Conservation (phyloP, 2,888 invertebrate genomes). For the Anarsia innoxiella region DNA sequence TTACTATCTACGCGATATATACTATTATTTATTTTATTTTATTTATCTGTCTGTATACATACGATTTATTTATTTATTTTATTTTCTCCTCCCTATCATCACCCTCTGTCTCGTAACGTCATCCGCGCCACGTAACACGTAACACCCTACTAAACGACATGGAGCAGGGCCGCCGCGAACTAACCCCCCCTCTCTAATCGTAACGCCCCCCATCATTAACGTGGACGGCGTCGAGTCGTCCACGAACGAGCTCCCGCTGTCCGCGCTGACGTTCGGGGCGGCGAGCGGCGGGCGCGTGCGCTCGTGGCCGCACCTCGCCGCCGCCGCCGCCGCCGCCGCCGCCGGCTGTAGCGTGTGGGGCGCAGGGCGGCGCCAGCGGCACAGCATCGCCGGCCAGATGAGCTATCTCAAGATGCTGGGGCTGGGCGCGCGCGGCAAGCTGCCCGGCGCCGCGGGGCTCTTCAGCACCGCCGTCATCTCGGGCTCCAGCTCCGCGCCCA, state of each 20-base stretch:
- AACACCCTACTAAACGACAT: slow-evolving; percentile 25
- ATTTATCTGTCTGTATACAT: slow-evolving; percentile 10
- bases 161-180: slow-evolving; percentile 16
- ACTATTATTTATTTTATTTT: slow-evolving; percentile 36
- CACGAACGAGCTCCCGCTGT: slow-evolving; percentile 81
- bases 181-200: slow-evolving; percentile 29
- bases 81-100: slow-evolving; percentile 46
- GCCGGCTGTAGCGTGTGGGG: slow-evolving; percentile 44
- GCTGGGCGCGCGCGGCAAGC: slow-evolving; percentile 75
- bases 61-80: slow-evolving; percentile 32
- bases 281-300: slow-evolving; percentile 30
- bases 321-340: slow-evolving; percentile 33
- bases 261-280: slow-evolving; percentile 70
- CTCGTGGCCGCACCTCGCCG: slow-evolving; percentile 34
- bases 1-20: slow-evolving; percentile 23
- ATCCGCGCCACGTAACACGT: slow-evolving; percentile 42
- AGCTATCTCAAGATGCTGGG: slow-evolving; percentile 94
- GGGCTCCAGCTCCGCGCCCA: slow-evolving; percentile 94
- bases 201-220: slow-evolving; percentile 49
- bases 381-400: slow-evolving; percentile 97
- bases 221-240: slow-evolving; percentile 73
- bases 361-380: slow-evolving; percentile 90
- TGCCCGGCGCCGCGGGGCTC: slow-evolving; percentile 83
- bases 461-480: slow-evolving; percentile 98
- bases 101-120: slow-evolving; percentile 43